Base-by-base conservation (phyloP, 2,797 vertebrate genomes). In the Lepus townsendii region DNA sequence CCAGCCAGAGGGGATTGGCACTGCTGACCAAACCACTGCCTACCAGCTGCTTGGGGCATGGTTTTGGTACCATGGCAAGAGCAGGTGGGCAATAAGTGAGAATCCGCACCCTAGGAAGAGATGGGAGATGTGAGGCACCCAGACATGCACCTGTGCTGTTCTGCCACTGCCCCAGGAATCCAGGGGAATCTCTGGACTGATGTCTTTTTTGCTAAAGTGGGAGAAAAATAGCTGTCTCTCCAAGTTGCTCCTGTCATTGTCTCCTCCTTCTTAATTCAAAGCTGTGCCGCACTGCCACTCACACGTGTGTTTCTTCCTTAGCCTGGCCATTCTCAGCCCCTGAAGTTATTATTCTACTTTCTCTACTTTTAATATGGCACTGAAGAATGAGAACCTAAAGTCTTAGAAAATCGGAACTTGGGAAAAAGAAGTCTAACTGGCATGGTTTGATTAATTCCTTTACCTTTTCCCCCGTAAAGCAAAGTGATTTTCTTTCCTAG, bases 351-450 rank as follows among this genome's bases (percentile, higher is more conserved):
- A 32, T 79, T 73, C 52, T 94, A 3, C n/a, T 85, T 32, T 20
- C 38, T 62, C n/a, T 54, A 52, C 52, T 30, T 72, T 26, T 85
- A 78, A 54, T n/a, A 27, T 52, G 87, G 84, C 94, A 90, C 95
- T 96, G 89, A 80, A 75, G 35, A 95, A 93, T 50, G 54, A 94
- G 78, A 96, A 90, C 88, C 50, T 82, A 71, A 94, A 83, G 90
- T 96, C 95, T 86, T 95, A 96, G 90, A 69, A 97, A 94, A 84
- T 77, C 42, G 42, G 93, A 73, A 94, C 79, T 90, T 89, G 86
- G 42, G 42, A 47, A 94, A 93, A 87, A 90, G 42, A 52, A 89
- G 54, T 96, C 60, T 84, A 84, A 93, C 77, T 79, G 69, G 50
- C 91, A 50, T 84, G 66, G 35, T 89, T 95, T 96, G 80, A 79